phyloP scores from a whole-genome alignment of 2,888 invertebrate species.

The Cheilosia pagana region DNA sequence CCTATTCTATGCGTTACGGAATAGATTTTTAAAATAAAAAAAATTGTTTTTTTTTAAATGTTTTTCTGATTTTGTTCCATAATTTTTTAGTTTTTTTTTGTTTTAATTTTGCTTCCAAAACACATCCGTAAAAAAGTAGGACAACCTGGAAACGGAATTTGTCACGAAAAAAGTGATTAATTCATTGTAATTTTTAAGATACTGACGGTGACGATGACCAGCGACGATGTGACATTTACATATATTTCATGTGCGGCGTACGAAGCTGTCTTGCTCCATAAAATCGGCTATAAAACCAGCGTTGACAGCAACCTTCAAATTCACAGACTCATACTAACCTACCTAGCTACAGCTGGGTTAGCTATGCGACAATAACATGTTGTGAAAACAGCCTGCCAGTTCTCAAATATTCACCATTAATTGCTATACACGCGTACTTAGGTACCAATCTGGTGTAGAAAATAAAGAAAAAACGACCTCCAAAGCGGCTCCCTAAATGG shows the following conservation, averaged over 20 bases:
- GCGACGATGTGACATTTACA: neutral
- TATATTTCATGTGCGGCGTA: neutral
- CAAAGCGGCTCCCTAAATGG: constrained; percentile 22
- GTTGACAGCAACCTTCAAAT: neutral
- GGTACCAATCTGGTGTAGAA: constrained; percentile 26
- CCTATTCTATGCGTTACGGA: no score
- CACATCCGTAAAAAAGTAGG: no score
- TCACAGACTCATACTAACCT: neutral
- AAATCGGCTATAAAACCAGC: neutral
- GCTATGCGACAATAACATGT: constrained; percentile 25
- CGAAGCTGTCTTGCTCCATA: neutral
- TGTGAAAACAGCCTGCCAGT: constrained; percentile 12
- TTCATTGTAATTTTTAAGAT: neutral
- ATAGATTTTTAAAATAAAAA: no score
- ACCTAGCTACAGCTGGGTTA: neutral
- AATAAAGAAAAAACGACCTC: neutral
- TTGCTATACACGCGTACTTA: constrained; percentile 7
- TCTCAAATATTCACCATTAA: constrained; percentile 30
- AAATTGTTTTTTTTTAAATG: no score
- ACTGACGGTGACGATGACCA: neutral
- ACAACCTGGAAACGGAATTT: no score
- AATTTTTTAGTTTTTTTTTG: no score
- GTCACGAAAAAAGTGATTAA: neutral
- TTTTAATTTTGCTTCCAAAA: no score
- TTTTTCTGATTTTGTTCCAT: no score